Evolutionary conservation across 2,888 invertebrate genomes (phyloP), one percentile per base, ranked within the genome.

Genomic region (Nineta flava): DNA sequence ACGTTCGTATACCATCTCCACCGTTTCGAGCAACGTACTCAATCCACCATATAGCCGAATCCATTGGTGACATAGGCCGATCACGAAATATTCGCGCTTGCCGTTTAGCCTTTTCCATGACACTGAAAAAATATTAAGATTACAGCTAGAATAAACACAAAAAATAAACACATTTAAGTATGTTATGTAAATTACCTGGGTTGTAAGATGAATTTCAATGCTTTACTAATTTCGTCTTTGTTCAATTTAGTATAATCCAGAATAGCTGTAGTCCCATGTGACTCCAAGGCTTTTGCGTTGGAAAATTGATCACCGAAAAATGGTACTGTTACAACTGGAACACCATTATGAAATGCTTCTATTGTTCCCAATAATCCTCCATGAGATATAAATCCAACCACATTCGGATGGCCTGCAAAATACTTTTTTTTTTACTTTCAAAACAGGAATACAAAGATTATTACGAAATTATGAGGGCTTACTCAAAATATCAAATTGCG

Each of bases 401-500:
- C 76, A 57, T 80, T 80, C 1, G 79, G 75, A 61, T 83, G 80
- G 59, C 76, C 83, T 83, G 65, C n/a, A 26, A 26, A 2, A 26
- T 7, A 26, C 6, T 5, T 26, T 26, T 26, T 5, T 19, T 19
- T 19, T 4, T 4, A 4, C 19, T 19, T 19, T 19, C 19, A 19
- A n/a, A n/a, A 4, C 19, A 4, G 2, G 19, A 19, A 19, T 2
- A 19, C 19, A 5, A 19, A 19, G 16, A 45, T 13, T 21, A 10
- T 13, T 19, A 19, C 9, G 3, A 2, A 13, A 7, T n/a, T n/a
- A 34, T 17, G 80, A 77, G 65, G 7, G 7, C 26, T 26, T 26
- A 87, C 88, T 81, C 50, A 90, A 68, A 59, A 90, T 72, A 60
- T 85, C 83, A 57, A 80, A 77, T 60, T 90, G 90, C 1, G 88